Evolutionary conservation across 2,113 vertebrate genomes (phyloP).

Genomic region (Oreochromis tanganicae): DNA sequence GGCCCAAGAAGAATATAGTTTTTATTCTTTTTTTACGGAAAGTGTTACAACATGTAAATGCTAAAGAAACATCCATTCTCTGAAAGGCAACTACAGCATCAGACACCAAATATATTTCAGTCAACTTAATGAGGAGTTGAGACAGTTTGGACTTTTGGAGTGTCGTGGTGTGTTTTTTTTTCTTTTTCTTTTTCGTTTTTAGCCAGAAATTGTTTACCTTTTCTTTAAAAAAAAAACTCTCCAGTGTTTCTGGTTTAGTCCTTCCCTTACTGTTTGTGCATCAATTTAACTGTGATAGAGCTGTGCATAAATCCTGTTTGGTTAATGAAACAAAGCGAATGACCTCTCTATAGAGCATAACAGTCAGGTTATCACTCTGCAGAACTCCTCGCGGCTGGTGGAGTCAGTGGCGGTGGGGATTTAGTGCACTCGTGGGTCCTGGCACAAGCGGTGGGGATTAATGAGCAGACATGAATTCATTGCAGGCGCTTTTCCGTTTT

Average conservation of each 20-base stretch:
- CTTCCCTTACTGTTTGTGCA: not conserved
- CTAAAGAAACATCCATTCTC: not conserved
- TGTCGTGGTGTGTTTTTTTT: not conserved
- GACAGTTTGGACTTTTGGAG: not conserved
- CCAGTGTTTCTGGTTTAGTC: not conserved
- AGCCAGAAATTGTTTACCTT: not conserved
- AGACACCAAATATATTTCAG: not conserved
- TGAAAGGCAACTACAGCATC: not conserved
- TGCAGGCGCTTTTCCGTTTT: not conserved
- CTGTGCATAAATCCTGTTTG: not conserved
- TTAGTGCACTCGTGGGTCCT: not conserved
- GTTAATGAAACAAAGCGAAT: not conserved
- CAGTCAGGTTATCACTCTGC: not conserved
- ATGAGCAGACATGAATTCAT: slow-evolving; percentile 8
- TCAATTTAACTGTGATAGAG: not conserved
- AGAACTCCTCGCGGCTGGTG: not conserved
- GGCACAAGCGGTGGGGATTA: not conserved
- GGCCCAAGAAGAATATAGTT: not conserved
- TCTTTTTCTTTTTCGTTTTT: too few relatives aligned
- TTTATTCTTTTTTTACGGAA: fast-evolving
- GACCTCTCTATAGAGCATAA: not conserved
- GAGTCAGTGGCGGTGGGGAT: not conserved
- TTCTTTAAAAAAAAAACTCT: not conserved
- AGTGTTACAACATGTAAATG: not conserved
- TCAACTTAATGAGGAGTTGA: not conserved